Evolutionary conservation across 2,888 invertebrate species (phyloP), one percentile per base, ranked within the genome.

Genomic region (Chrysodeixis includens): DNA sequence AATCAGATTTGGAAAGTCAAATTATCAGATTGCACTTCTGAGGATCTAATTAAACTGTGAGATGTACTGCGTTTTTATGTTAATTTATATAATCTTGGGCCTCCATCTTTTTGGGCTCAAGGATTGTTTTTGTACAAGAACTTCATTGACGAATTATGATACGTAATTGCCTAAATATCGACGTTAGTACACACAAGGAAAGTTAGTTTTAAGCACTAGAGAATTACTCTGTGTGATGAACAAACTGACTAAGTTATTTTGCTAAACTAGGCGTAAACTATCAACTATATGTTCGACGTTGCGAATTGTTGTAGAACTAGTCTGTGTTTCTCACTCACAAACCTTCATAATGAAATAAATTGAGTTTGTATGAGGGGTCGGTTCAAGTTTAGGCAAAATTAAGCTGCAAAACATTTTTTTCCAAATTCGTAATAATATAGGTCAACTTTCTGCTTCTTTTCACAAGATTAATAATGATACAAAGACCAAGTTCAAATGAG

Each of bases 1-100:
- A 66, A 53, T 66, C 58, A 65, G 59, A 64, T 71, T 70, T 40
- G 44, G 60, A 30, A n/a, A 60, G 57, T 71, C 30, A 30, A 69
- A 64, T 78, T 74, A 75, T 62, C 66, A 44, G 32, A 58, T 63
- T 63, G 22, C 0, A 56, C 18, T 49, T 20, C 18, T 51, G 26
- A 56, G 40, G 62, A 53, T 54, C 22, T 40, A 32, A 54, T 59
- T 52, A 49, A 49, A 44, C 20, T 44, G 32, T 51, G 20, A 26
- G 46, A 18, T 32, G 20, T 10, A 49, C 20, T 49, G 46, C 8
- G 18, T 49, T 49, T 49, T 49, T 49, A 18, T 49, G 46, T 49
- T 49, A 49, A 49, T 49, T 20, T 49, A 49, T 49, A 20, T 49
- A 49, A 49, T 49, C 18, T 49, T 3, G 46, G 10, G 20, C 0